Base-by-base conservation (phyloP, 2,888 invertebrate genomes). In the Nymphalis c-album region DNA sequence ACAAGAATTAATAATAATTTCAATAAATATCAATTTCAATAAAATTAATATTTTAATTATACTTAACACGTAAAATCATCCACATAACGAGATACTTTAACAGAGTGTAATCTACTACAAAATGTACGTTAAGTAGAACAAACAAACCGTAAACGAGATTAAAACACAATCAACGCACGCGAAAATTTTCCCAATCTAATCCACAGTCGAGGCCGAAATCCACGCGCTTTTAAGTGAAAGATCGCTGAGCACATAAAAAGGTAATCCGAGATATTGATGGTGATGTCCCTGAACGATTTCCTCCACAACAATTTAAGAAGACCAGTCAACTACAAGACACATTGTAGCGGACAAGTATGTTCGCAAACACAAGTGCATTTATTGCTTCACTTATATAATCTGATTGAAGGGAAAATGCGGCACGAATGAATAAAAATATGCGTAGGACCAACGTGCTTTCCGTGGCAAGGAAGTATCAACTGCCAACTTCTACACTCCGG, bases 161-260 rank as follows among this genome's bases (percentile, higher is more conserved):
- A 84, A 80, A 74, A 78, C 78, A 78, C 85, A 87, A 86, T 86
- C 84, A 83, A 81, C 79, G 76, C 68, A 58, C 46, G 26, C 53
- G 35, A 60, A 53, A 65, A 53, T 65, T 55, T 53, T 31, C 31
- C 53, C 64, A 50, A 58, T 61, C 40, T 69, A 53, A 87, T 86
- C 88, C 85, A 70, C 63, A 73, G 75, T 77, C 82, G 83, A 81
- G 81, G 72, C 68, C 70, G 73, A 73, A 71, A 73, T 74, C 79
- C 82, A 82, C 64, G 35, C 47, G 59, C 45, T 60, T 64, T 64
- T 59, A 50, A 64, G 64, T 59, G 59, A 59, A 50, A 50, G 59
- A 64, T 59, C 50, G 60, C 60, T 53, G 40, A 31, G 20, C 18
- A 60, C 35, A 59, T 20, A 53, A 59, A 51, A 51, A 35, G 16